Evolutionary conservation across 2,797 vertebrate species (phyloP), one percentile per base, ranked within the genome.

Genomic region (Acridotheres tristis): DNA sequence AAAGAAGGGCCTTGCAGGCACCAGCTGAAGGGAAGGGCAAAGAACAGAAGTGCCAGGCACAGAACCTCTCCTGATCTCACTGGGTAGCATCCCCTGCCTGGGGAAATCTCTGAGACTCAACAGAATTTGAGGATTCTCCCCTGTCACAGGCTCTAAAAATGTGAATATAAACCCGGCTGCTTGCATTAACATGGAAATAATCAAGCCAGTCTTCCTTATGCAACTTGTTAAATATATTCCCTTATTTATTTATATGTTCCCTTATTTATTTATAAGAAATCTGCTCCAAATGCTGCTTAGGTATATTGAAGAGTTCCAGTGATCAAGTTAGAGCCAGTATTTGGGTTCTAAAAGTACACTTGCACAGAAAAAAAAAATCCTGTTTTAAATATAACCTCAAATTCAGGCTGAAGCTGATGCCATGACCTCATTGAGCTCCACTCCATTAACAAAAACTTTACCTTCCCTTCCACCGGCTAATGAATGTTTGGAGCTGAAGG

Each of bases 31-130:
- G 36, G 10, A 26, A 42, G 26, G 34, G 47, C 30, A 42, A 67
- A 34, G n/a, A 54, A 55, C 10, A 9, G 21, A 79, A 67, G 23
- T 68, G 30, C 40, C 3, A 30, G 36, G 58, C 34, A 54, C 69
- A 67, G 69, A 67, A 45, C 5, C 51, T 18, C 38, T 73, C 63
- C 71, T 16, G 45, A 51, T 4, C 6, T 29, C 73, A 16, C 10
- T 4, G 50, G 22, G 25, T 45, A 63, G 13, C 5, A 42, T 6
- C 10, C 16, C 15, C 22, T 22, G 43, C 38, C 50, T 1, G 0
- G 4, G 6, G 3, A 25, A 36, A 82, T 4, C 71, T 58, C 47
- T 40, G 59, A 59, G 53, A 63, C 17, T 7, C 26, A 45, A 16
- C 2, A 29, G 1, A 47, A 40, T 63, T 5, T 29, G 74, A 53